Conservation (phyloP, 2,797 vertebrate genomes). For the Urosaurus nigricauda region DNA sequence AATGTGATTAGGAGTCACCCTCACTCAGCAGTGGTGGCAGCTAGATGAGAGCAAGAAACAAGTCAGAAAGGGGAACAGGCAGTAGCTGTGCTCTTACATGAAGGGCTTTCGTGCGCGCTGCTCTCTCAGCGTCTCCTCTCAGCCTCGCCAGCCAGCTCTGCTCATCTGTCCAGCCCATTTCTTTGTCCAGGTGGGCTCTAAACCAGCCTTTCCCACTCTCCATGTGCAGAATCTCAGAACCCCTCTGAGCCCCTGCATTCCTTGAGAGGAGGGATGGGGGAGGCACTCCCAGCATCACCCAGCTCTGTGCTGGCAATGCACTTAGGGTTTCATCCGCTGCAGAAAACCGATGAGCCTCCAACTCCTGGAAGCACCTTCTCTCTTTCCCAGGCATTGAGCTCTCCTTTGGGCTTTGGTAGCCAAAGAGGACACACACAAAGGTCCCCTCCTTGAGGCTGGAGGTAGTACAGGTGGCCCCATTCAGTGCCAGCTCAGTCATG, state of each 20-base stretch:
- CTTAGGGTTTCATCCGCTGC: neutral
- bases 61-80: neutral
- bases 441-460: neutral
- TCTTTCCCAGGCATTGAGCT: neutral
- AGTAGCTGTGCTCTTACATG: neutral
- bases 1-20: neutral
- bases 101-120: neutral
- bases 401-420: neutral
- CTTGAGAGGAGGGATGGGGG: neutral
- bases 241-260: neutral
- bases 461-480: neutral
- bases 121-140: neutral
- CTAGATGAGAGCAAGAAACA: neutral
- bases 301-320: neutral
- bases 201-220: constrained; percentile 13
- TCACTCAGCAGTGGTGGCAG: too few species aligned
- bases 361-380: neutral
- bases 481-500: neutral
- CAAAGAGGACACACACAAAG: neutral
- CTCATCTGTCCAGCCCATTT: constrained; percentile 1
- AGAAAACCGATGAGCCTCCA: neutral
- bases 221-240: neutral
- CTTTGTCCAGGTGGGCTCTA: constrained; percentile 32
- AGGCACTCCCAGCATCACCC: neutral
- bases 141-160: constrained; percentile 3